Evolutionary conservation across 2,888 invertebrate genomes (phyloP), one percentile per base, ranked within the genome.

Genomic region (Latrodectus elegans): DNA sequence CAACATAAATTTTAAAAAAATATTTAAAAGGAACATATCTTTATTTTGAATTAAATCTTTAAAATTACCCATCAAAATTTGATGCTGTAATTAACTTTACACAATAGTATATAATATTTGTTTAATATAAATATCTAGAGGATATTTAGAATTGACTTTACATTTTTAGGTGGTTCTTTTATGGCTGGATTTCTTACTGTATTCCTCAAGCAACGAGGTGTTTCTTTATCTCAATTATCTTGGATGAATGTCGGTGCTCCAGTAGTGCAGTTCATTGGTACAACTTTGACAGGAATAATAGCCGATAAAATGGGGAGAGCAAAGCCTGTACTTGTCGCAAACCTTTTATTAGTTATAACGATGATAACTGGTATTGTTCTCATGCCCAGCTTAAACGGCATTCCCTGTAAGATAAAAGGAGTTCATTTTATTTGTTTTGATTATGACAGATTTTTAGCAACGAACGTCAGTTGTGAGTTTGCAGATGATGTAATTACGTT

Each of bases 221-320:
- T 97, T 87, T 95, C 96, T 73, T 95, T 96, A 90, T 95, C 96
- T 91, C 96, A 97, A 93, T 96, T 96, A 89, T 96, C 96, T 80
- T 95, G 96, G 91, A 96, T 97, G 90, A 97, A 97, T 93, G 94
- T 97, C 91, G 95, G 96, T 4, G 93, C 97, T 91, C 97, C 97
- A 10, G 95, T 97, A 91, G 95, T 96, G 10, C 96, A 97, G 9
- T 96, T 97, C 92, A 93, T 97, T 90, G 95, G 96, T 90, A 96
- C 97, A 53, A 96, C 96, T 26, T 93, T 96, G 76, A 95, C 96
- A 86, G 93, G 93, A 10, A 91, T 91, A 15, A 49, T 97, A 90
- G 96, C 97, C 87, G 97, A 97, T 92, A 96, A 96, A 92, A 95
- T 96, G 91, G 96, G 96, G 82, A 95, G 95, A 92, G 97, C 97